Base-by-base conservation (phyloP, 2,113 vertebrate species). In the Pseudopodoces humilis region DNA sequence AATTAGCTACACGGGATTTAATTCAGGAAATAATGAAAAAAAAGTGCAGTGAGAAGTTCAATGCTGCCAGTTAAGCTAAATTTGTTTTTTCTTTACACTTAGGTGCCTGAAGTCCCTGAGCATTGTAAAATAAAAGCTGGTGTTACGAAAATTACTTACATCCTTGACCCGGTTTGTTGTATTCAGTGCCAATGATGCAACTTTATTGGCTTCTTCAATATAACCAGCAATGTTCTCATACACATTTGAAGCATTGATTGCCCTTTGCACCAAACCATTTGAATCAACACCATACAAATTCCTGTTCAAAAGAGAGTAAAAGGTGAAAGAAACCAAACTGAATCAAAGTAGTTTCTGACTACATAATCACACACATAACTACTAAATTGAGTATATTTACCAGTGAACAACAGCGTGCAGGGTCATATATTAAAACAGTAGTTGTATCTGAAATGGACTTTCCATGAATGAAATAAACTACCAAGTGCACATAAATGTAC, bases 191-290 rank as follows among this genome's bases (percentile, higher is more conserved):
- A 98, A 89, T 75, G 97, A 72, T 11, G 98, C 98, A 33, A 98
- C 98, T 95, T 98, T 97, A 44, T 99, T 98, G 81, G 99, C 98
- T 43, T 99, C 98, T 7, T 97, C 94, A 2, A 99, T 87, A 79
- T 98, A 99, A 93, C 98, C 98, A 33, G 98, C 97, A 4, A 99
- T 99, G 82, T 99, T 99, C 97, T 99, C 99, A 90, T 99, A 98
- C 39, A 98, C 99, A 13, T 99, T 99, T 31, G 98, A 99, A 27
- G 99, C 99, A 47, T 98, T 98, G 76, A 99, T 97, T 86, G 99
- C 99, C 92, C 98, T 99, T 97, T 99, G 99, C 19, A 99, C 99
- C 69, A 99, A 98, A 37, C 99, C 99, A 17, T 99, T 99, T 90
- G 98, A 97, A 79, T 99, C 99, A 37, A 98, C 97, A 71, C 98